These are phyloP conservation scores for Alosa alosa DNA, from an alignment of 2,113 vertebrate genomes.

Conservation along the genomic window DNA sequence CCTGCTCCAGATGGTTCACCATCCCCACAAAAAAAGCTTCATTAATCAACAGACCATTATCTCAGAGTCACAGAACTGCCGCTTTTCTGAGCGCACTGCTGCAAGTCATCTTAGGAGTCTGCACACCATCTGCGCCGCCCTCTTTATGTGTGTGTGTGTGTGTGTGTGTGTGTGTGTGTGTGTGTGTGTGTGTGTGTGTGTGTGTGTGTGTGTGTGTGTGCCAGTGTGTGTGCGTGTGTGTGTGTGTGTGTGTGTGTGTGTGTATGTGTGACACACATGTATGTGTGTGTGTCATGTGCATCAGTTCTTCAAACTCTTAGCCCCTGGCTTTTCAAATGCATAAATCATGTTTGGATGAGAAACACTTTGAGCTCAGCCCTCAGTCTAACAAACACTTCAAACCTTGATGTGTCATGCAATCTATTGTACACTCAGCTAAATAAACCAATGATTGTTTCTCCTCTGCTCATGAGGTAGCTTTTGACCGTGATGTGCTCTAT, in stretches of 20 bases:
- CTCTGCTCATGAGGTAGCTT: background rate
- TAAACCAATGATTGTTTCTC: background rate
- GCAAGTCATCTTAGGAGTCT: conserved; percentile 22
- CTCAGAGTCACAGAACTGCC: conserved; percentile 3
- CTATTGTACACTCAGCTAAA: background rate
- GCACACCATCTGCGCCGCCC: conserved; percentile 48
- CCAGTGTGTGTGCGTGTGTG: background rate
- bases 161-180: background rate
- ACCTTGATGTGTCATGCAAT: background rate
- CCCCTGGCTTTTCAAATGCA: background rate
- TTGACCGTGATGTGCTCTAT: background rate
- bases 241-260: background rate
- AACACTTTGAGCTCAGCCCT: background rate
- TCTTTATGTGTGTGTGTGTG: background rate
- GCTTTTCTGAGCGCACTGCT: conserved; percentile 9
- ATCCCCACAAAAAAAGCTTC: conserved; percentile 22
- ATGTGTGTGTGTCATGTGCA: background rate
- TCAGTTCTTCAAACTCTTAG: background rate
- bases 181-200: background rate
- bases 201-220: background rate
- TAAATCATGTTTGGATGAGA: background rate
- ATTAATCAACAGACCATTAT: conserved; percentile 46
- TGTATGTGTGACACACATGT: background rate
- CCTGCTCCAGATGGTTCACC: conserved; percentile 25
- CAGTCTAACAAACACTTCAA: background rate